Evolutionary conservation across 2,113 vertebrate species (phyloP), one percentile per base, ranked within the genome.

Genomic region (Pelecanus crispus): DNA sequence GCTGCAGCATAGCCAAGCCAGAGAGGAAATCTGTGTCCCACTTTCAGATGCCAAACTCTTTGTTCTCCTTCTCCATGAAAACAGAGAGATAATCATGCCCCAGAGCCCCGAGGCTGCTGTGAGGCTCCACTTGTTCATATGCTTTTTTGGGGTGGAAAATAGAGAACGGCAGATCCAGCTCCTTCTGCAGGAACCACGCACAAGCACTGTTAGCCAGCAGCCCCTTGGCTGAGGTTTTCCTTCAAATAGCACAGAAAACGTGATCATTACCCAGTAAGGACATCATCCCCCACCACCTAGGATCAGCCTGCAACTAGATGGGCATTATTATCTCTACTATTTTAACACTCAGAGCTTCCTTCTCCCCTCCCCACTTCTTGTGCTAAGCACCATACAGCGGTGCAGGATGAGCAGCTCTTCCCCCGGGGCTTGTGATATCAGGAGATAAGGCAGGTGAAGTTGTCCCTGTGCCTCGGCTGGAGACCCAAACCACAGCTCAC

Each of bases 41-140:
- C 53, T 81, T 85, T 74, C 83, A 84, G 50, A 66, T 50, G 65
- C 77, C 83, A 89, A 95, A 74, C 11, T 81, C 77, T 88, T 97
- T 86, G 77, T 74, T 86, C 52, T 88, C 40, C 59, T 88, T 77
- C 62, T 73, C 56, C 59, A 32, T 55, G 50, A 83, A 83, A 77
- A 36, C 1, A 8, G 65, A 86, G 40, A 61, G 26, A 62, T 16
- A 88, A 94, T 81, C 5, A 2, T 52, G 38, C 32, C 50, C 67
- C 71, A 77, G 63, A 73, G 72, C 52, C 50, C 77, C 3, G 13
- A 71, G 59, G 75, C 59, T 95, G 42, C 80, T 70, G 44, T 10
- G 29, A 55, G 66, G 62, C 40, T 82, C 42, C 38, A 40, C 79
- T 88, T 88, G 50, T 42, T 95, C 20, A 14, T 31, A 17, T 2